Base-by-base conservation (phyloP, 2,888 invertebrate genomes). In the Brenthis hecate region DNA sequence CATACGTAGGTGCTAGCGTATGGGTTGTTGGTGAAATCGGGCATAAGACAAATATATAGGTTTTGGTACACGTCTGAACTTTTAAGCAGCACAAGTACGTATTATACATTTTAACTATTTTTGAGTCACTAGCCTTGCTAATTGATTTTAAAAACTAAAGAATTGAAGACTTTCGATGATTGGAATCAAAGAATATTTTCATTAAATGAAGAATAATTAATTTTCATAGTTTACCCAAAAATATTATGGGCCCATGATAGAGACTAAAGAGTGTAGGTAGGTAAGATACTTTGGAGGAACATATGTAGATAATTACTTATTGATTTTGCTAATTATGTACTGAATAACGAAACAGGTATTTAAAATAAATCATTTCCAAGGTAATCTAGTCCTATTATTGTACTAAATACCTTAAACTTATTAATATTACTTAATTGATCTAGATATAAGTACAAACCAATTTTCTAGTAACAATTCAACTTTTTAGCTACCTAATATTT, bases 391-490 rank as follows among this genome's bases (percentile, higher is more conserved):
- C 55, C 80, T 83, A 82, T 83, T 85, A 85, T 85, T 84, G 82
- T 83, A 81, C 85, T 85, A 83, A 77, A 79, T 82, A 80, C 77
- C 75, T 75, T 76, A 74, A 75, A 72, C 75, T 76, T 75, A 71
- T 70, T 65, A 73, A 73, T 72, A 67, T 76, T 75, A 71, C 65
- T 66, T 77, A 69, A 65, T 68, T 54, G 47, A 65, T 51, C 56
- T 71, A 60, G 55, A 69, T 75, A 14, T 48, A 60, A n/a, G 66
- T 68, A 63, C 62, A 73, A 66, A 70, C 57, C 62, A 69, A 72
- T 74, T 74, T 73, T 72, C 76, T 80, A 81, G 68, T 80, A 84
- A 85, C 82, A 84, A 83, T 69, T 56, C 50, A 61, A 65, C 51
- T 19, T 62, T 43, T 65, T 65, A 56, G 48, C 36, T 65, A 61